Evolutionary conservation across 2,888 invertebrate genomes (phyloP).

Genomic region (Pseudolycoriella hygida): DNA sequence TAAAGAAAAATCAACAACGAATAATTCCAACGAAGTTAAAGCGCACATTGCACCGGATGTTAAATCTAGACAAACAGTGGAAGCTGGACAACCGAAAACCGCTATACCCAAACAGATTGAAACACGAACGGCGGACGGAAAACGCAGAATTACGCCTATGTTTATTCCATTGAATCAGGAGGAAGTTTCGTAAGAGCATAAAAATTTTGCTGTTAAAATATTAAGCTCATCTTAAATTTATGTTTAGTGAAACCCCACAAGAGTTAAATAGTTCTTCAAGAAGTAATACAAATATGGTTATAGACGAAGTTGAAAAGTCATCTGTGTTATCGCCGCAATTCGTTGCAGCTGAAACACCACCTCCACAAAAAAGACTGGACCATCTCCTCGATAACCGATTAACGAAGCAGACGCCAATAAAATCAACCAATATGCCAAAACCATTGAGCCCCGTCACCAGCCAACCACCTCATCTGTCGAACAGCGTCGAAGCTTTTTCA

Average conservation of each 20-base stretch:
- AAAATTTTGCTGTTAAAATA: too few relatives aligned
- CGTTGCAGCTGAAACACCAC: not conserved
- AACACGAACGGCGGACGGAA: constrained; percentile 84
- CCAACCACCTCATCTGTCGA: too few relatives aligned
- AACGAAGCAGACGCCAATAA: constrained; percentile 14
- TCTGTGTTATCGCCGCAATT: not conserved
- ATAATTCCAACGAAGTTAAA: not conserved
- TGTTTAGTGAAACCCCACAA: constrained; percentile 10
- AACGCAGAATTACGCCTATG: constrained; percentile 90
- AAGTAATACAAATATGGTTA: constrained; percentile 9
- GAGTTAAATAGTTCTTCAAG: constrained; percentile 15
- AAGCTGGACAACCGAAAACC: constrained; percentile 12
- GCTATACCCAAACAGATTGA: constrained; percentile 84
- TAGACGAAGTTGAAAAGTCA: constrained; percentile 5
- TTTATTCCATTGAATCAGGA: constrained; percentile 48
- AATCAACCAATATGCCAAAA: constrained; percentile 7
- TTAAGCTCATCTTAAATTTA: not conserved
- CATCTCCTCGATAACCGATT: constrained; percentile 17
- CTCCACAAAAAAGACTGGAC: not conserved
- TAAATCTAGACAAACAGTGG: constrained; percentile 2
- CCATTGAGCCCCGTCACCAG: too few relatives aligned
- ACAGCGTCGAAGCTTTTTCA: not conserved
- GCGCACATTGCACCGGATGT: not conserved
- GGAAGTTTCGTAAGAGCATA: not conserved
- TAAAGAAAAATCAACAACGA: constrained; percentile 16